Conservation (phyloP, 1,140 invertebrate genomes). For the Druon quercuslanigerum region DNA sequence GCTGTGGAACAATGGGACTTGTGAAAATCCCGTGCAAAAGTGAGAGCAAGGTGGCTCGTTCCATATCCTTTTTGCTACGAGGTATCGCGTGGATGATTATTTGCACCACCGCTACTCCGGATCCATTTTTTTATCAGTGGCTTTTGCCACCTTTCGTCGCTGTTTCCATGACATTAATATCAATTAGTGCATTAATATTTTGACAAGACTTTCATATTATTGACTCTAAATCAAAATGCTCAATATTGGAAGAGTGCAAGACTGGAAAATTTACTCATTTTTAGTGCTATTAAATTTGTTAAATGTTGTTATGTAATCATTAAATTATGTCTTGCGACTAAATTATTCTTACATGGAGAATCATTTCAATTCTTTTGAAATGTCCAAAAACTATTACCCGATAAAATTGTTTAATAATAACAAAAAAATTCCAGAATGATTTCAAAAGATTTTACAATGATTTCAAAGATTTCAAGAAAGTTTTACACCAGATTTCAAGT, state of each 20-base stretch:
- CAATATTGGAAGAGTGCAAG: neutral
- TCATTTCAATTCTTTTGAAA: neutral
- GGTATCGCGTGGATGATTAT: conserved; percentile 62
- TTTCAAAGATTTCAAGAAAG: too few relatives aligned
- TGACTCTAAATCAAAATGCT: conserved; percentile 17
- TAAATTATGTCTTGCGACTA: conserved; percentile 31
- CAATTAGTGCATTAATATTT: conserved; percentile 56
- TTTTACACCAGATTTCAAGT: too few relatives aligned
- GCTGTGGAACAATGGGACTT: conserved; percentile 65
- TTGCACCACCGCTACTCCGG: conserved; percentile 54
- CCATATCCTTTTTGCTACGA: conserved; percentile 60
- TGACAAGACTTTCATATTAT: conserved; percentile 35
- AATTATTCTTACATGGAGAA: neutral
- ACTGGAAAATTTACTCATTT: neutral
- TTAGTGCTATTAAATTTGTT: neutral
- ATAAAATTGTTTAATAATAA: too few relatives aligned
- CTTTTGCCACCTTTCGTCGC: conserved; percentile 67
- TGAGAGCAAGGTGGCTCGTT: conserved; percentile 46
- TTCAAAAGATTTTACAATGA: too few relatives aligned
- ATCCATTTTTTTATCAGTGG: conserved; percentile 66
- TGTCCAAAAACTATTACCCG: too few relatives aligned
- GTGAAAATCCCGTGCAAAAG: conserved; percentile 60
- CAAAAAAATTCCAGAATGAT: too few relatives aligned
- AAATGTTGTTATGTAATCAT: conserved; percentile 11
- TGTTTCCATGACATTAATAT: conserved; percentile 45